A percentile compares a stretch with the other conserved stretches of the same genome.
Conservation (phyloP, 2,113 vertebrate species). For the Albula goreensis region DNA sequence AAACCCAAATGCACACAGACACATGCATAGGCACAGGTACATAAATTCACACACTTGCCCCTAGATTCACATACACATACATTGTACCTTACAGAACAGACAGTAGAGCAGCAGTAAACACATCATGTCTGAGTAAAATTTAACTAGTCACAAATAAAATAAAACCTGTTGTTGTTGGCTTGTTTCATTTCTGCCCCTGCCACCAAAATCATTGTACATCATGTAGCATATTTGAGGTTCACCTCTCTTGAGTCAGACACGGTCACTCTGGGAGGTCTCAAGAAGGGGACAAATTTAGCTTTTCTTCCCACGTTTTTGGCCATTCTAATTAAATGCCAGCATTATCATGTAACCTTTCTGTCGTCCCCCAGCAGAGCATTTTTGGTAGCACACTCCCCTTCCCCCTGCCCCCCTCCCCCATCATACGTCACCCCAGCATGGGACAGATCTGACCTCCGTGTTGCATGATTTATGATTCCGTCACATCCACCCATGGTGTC, state of each 20-base stretch:
- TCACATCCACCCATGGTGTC: constrained; percentile 20
- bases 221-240: background rate
- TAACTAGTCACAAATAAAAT: background rate
- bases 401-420: background rate
- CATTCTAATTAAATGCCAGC: constrained; percentile 69
- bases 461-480: constrained; percentile 44
- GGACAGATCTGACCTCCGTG: constrained; percentile 37
- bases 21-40: no score
- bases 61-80: background rate
- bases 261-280: background rate
- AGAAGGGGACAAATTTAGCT: constrained; percentile 16
- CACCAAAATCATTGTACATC: background rate
- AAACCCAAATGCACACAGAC: no score
- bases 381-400: constrained; percentile 25
- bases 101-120: no score
- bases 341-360: constrained; percentile 73
- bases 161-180: background rate
- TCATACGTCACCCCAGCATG: constrained; percentile 17
- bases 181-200: background rate
- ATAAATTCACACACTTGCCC: background rate
- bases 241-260: background rate
- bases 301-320: constrained; percentile 57
- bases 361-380: constrained; percentile 33
- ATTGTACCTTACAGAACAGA: background rate
- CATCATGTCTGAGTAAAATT: background rate